phyloP scores from a whole-genome alignment of 2,113 vertebrate species.

The Tiliqua scincoides region DNA sequence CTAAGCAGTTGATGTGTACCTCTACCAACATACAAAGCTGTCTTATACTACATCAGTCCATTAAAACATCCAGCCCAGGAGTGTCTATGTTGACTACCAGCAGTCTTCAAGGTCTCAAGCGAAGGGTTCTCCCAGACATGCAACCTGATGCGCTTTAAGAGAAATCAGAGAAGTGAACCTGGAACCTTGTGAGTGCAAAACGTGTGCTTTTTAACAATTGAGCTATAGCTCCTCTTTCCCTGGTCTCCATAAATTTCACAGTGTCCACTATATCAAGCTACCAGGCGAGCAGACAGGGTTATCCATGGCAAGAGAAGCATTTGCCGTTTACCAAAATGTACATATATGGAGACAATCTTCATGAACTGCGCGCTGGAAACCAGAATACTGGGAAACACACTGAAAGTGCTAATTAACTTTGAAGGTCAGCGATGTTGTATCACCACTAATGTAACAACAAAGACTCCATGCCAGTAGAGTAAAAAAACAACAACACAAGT shows the following conservation, averaged over 20 bases:
- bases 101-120: neutral
- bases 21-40: neutral
- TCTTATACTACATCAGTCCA: neutral
- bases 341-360: neutral
- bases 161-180: neutral
- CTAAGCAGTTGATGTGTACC: neutral
- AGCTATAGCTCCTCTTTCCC: neutral
- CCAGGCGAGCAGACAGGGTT: fast-evolving
- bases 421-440: slow-evolving; percentile 38
- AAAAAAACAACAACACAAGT: slow-evolving; percentile 33
- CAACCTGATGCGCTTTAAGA: neutral
- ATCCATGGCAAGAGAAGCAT: fast-evolving
- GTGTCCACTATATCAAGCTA: neutral
- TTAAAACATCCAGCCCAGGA: neutral
- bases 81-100: neutral
- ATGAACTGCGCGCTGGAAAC: neutral
- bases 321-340: neutral
- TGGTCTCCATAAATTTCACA: neutral
- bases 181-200: neutral
- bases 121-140: neutral
- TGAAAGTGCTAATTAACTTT: slow-evolving; percentile 49
- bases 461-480: neutral
- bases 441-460: slow-evolving; percentile 28
- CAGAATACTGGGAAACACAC: slow-evolving; percentile 10
- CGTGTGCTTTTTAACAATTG: neutral